Evolutionary conservation across 2,888 invertebrate species (phyloP), one percentile per base, ranked within the genome.

Genomic region (Siphonodentalium dalli): DNA sequence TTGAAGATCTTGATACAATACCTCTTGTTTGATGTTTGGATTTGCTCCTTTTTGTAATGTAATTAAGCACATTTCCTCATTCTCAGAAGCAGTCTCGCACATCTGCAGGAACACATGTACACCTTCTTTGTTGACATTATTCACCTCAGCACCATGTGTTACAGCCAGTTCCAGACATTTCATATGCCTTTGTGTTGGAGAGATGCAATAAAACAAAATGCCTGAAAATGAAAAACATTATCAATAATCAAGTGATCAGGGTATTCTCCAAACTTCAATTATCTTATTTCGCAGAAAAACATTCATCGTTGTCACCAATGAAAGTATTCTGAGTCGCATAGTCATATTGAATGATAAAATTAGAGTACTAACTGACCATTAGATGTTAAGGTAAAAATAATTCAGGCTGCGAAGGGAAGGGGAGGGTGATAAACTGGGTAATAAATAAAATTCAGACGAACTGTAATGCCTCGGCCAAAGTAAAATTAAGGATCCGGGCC

Each of bases 21-120:
- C 80, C 67, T 75, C 71, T 58, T 75, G 70, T 50, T 67, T 70
- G 18, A 66, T 61, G 50, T 78, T 77, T 6, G 80, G 77, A 44
- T 82, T 76, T 29, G 81, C 78, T 35, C 80, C 79, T 38, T 74
- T 72, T 47, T 72, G 58, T 18, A 82, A 63, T 37, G 81, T 52
- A 42, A 68, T 61, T 13, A 79, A 43, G 61, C 81, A 81, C 56
- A 78, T 69, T 8, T 74, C 74, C 55, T 81, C 78, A 65, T 78
- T 79, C 40, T 81, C 80, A 28, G 58, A 54, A 2, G 81, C 80
- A 21, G 72, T 71, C 55, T 80, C 79, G 68, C 81, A 82, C 6
- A 80, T 78, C 28, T 65, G 49, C 9, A 79, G 60, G 46, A 82
- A 72, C 6, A 78, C 77, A 13, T 79, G 78, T 7, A 65, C 65